A percentile compares a stretch with the other conserved stretches of the same genome.
phyloP scores from a whole-genome alignment of 1,140 invertebrate genomes.

The Littorina saxatilis region DNA sequence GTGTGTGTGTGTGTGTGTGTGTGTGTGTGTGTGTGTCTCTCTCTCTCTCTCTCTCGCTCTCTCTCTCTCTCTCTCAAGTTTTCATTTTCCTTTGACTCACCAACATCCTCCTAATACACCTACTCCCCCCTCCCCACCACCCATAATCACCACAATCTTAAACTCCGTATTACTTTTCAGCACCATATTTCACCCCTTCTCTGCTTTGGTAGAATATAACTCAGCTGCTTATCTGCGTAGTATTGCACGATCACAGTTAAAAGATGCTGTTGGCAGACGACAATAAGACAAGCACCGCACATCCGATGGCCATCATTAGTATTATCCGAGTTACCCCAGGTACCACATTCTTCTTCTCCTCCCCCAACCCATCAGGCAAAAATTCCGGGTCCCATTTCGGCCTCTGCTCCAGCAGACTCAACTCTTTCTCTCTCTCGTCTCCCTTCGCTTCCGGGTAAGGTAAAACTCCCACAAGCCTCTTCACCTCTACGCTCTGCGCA shows the following conservation, averaged over 20 bases:
- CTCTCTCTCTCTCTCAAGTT: constrained; percentile 7
- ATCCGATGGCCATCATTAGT: neutral
- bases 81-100: neutral
- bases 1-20: neutral
- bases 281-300: neutral
- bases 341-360: neutral
- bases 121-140: neutral
- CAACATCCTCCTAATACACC: neutral
- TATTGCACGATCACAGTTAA: too few species aligned
- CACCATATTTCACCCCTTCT: neutral
- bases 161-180: neutral
- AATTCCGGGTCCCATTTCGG: constrained; percentile 15
- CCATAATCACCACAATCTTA: neutral
- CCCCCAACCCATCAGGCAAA: constrained; percentile 1
- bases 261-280: too few species aligned
- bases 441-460: constrained; percentile 9
- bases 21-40: neutral
- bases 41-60: constrained; percentile 13
- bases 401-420: neutral
- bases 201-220: neutral
- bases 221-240: neutral
- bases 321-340: too few species aligned
- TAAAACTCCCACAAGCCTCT: constrained; percentile 36
- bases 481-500: constrained; percentile 39
- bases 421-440: neutral